Evolutionary conservation across 2,888 invertebrate genomes (phyloP).

Genomic region (Colostygia pectinataria): DNA sequence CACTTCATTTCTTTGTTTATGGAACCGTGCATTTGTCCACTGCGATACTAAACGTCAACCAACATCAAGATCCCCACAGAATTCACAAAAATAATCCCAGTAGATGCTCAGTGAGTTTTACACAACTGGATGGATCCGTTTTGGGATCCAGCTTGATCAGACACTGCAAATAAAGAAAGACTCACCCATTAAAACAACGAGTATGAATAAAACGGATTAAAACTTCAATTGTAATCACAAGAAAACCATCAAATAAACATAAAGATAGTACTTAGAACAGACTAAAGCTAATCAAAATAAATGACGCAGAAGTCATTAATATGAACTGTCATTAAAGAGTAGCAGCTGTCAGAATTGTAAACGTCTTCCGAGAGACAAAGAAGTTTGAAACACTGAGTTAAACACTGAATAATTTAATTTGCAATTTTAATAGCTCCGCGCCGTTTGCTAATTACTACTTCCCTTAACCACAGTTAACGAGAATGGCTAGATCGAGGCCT

Average conservation of each 20-base stretch:
- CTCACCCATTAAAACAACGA: conserved; percentile 7
- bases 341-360: conserved; percentile 31
- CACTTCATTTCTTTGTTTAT: no score
- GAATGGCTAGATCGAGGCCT: background rate
- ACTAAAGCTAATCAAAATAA: conserved; percentile 26
- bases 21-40: no score
- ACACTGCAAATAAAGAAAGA: background rate
- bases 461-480: background rate
- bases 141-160: no score
- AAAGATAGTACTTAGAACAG: conserved; percentile 4
- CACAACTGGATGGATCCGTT: no score
- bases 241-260: conserved; percentile 15
- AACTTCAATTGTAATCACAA: conserved; percentile 1
- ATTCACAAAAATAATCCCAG: no score
- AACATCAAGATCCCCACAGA: no score
- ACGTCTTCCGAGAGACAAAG: conserved; percentile 23
- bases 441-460: conserved; percentile 6
- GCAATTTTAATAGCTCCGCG: background rate
- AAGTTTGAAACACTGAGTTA: conserved; percentile 25
- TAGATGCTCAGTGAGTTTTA: no score
- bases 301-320: conserved; percentile 19
- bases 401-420: conserved; percentile 21
- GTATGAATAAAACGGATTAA: background rate
- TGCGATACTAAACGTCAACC: no score
- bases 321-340: conserved; percentile 18